Evolutionary conservation across 2,113 vertebrate genomes (phyloP).

Genomic region (Notarius quadriscutis): DNA sequence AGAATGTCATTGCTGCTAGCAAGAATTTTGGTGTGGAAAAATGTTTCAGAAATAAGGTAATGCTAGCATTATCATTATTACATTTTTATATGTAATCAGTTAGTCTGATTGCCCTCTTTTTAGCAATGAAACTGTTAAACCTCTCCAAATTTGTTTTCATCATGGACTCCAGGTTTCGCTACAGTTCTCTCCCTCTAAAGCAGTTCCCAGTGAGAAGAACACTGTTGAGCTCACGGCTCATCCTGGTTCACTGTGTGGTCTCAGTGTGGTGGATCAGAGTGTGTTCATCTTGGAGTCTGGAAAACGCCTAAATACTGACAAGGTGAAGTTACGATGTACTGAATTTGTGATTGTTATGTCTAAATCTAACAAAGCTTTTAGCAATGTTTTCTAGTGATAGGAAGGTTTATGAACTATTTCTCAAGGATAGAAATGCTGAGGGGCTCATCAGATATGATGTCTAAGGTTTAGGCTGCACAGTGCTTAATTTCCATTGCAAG

Average conservation of each 20-base stretch:
- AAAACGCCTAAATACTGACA: constrained; percentile 67
- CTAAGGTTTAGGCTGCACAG: background rate
- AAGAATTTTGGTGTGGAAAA: constrained; percentile 71
- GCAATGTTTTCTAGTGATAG: background rate
- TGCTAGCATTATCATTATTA: constrained; percentile 64
- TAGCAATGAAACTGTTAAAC: background rate
- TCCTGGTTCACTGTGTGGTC: constrained; percentile 79
- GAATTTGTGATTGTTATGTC: background rate
- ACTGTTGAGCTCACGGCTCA: constrained; percentile 68
- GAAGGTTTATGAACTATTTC: background rate
- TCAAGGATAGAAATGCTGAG: background rate
- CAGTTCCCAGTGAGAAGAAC: constrained; percentile 71
- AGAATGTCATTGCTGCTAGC: constrained; percentile 77
- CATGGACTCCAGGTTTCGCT: constrained; percentile 67
- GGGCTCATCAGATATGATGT: background rate
- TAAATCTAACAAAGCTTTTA: background rate
- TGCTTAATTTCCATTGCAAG: background rate
- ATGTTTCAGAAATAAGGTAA: constrained; percentile 80
- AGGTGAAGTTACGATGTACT: constrained; percentile 48
- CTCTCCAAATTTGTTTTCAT: background rate
- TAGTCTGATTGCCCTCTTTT: background rate
- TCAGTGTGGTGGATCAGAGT: constrained; percentile 80
- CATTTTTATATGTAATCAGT: background rate
- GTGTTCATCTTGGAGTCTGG: constrained; percentile 76
- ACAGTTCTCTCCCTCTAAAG: constrained; percentile 66